phyloP scores from a whole-genome alignment of 2,888 invertebrate genomes.

The Mimumesa dahlbomi region DNA sequence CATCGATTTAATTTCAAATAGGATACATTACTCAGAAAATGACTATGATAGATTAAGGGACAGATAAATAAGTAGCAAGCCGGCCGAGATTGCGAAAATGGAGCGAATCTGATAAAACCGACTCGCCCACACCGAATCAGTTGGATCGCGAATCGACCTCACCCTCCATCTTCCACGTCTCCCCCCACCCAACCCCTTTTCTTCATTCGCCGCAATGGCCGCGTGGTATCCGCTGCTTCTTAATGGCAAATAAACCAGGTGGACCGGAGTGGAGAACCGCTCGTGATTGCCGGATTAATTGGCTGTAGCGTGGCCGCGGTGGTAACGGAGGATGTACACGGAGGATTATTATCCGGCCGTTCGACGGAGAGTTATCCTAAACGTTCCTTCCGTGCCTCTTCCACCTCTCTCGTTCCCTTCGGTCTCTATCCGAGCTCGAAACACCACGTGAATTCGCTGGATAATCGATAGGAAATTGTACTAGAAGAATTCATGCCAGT shows the following conservation, averaged over 20 bases:
- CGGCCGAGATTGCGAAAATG: conserved; percentile 23
- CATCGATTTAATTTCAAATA: too few species aligned
- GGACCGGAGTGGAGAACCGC: conserved; percentile 63
- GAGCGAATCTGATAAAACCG: conserved; percentile 10
- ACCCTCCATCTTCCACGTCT: conserved; percentile 19
- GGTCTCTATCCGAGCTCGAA: conserved; percentile 7
- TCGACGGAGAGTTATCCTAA: conserved; percentile 64
- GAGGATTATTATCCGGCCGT: conserved; percentile 66
- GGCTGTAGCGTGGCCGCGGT: conserved; percentile 69
- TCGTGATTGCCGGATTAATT: conserved; percentile 77
- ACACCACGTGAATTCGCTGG: not conserved
- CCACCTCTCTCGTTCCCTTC: conserved; percentile 13
- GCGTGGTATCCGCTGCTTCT: conserved; percentile 59
- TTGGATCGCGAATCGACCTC: conserved; percentile 49
- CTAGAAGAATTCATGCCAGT: too few species aligned
- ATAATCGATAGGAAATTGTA: conserved; percentile 19
- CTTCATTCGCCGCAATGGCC: conserved; percentile 47
- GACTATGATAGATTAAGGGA: conserved; percentile 5
- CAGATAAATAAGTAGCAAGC: conserved; percentile 4
- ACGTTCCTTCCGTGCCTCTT: conserved; percentile 58
- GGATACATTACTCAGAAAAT: too few species aligned
- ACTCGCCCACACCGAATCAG: conserved; percentile 59
- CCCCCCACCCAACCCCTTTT: too few species aligned
- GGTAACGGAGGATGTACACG: conserved; percentile 64
- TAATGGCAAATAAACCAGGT: conserved; percentile 74